These are phyloP conservation scores for Galerucella pusilla DNA, from an alignment of 2,888 invertebrate species.

Conservation along the genomic window DNA sequence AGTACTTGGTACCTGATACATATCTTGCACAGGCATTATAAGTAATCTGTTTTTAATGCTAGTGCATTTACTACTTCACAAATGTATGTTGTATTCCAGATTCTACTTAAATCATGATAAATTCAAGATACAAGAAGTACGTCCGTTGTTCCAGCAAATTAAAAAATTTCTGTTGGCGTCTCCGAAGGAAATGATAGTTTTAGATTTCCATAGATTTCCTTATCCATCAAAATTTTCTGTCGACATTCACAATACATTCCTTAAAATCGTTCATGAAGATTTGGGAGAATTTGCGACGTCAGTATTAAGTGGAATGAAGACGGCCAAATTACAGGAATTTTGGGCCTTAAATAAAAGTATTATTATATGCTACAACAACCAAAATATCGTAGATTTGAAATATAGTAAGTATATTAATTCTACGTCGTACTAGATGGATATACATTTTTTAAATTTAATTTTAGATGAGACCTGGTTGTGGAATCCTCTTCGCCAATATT, in stretches of 20 bases:
- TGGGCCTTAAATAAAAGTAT: conserved; percentile 69
- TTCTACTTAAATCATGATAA: conserved; percentile 82
- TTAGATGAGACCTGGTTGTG: conserved; percentile 66
- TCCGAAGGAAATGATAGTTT: conserved; percentile 77
- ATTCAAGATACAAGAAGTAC: conserved; percentile 75
- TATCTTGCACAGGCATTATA: no score
- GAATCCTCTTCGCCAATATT: conserved; percentile 72
- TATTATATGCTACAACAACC: conserved; percentile 71
- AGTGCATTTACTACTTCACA: no score
- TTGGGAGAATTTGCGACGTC: conserved; percentile 69
- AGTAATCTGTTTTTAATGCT: no score
- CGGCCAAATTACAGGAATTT: conserved; percentile 71
- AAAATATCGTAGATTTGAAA: background rate
- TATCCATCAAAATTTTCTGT: conserved; percentile 59
- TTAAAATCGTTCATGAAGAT: conserved; percentile 67
- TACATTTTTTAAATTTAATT: conserved; percentile 40
- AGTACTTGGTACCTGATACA: no score
- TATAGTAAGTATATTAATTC: background rate
- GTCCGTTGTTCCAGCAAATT: conserved; percentile 75
- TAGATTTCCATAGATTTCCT: conserved; percentile 88
- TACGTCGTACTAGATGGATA: background rate
- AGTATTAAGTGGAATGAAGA: conserved; percentile 63
- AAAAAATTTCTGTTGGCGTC: conserved; percentile 75
- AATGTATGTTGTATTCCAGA: conserved; percentile 61
- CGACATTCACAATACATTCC: conserved; percentile 66